Percentiles rank a stretch among this genome's conserved stretches.
phyloP scores from a whole-genome alignment of 2,113 vertebrate species.

The Oostethus manadensis region DNA sequence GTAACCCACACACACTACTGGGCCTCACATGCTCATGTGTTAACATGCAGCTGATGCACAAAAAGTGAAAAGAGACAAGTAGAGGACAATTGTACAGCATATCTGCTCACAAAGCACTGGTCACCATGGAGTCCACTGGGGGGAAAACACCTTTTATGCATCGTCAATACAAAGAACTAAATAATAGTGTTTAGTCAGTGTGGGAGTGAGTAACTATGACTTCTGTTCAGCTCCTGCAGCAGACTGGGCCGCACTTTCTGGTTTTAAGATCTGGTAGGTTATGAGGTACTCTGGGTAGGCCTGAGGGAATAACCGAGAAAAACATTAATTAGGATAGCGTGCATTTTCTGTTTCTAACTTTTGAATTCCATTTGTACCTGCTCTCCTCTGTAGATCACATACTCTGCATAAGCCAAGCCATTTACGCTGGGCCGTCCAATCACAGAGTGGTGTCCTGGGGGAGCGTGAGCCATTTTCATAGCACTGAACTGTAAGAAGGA shows the following conservation, averaged over 20 bases:
- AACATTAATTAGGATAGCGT: not conserved
- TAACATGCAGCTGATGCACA: slow-evolving; percentile 61
- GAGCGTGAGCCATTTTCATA: slow-evolving; percentile 99
- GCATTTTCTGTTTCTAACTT: not conserved
- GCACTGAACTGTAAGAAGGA: slow-evolving; percentile 99
- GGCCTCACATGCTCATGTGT: slow-evolving; percentile 58
- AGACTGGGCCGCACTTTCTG: slow-evolving; percentile 86
- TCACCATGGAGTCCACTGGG: slow-evolving; percentile 53
- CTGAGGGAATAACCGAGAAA: slow-evolving; percentile 57
- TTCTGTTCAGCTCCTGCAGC: slow-evolving; percentile 89
- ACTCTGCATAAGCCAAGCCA: slow-evolving; percentile 93
- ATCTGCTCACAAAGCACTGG: slow-evolving; percentile 47
- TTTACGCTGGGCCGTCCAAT: slow-evolving; percentile 97
- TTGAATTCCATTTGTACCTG: slow-evolving; percentile 74
- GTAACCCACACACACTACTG: slow-evolving; percentile 51
- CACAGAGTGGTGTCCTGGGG: slow-evolving; percentile 95
- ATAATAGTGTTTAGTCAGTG: slow-evolving; percentile 39
- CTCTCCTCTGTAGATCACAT: slow-evolving; percentile 98
- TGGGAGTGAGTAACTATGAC: slow-evolving; percentile 77
- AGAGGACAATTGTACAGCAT: slow-evolving; percentile 44
- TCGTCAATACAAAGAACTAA: slow-evolving; percentile 47
- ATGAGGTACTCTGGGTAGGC: slow-evolving; percentile 99
- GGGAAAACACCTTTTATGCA: slow-evolving; percentile 43
- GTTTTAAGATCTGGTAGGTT: slow-evolving; percentile 97
- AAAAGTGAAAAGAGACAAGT: slow-evolving; percentile 18